A percentile compares a stretch with the other conserved stretches of the same genome.
These are phyloP conservation scores for Gonioctena quinquepunctata DNA, from an alignment of 1,140 invertebrate genomes.

Conservation along the genomic window DNA sequence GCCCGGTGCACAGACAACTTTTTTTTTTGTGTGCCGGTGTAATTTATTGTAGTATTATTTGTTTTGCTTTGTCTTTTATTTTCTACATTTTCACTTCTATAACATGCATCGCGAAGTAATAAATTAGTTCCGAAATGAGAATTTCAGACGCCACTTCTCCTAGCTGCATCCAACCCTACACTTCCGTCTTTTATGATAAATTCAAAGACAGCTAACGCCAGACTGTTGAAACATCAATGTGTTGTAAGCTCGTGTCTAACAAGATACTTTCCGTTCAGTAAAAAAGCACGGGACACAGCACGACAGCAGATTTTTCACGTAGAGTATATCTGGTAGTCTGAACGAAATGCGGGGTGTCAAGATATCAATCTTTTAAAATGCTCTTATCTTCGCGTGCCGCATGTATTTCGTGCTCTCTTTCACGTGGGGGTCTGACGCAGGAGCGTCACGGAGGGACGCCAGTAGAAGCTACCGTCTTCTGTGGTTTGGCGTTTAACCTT, in stretches of 20 bases:
- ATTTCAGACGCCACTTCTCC: not conserved
- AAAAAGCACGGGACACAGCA: not conserved
- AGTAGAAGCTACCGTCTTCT: not conserved
- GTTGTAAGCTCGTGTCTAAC: not conserved
- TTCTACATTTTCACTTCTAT: too few relatives aligned
- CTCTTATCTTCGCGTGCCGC: slow-evolving; percentile 7
- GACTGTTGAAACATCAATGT: not conserved
- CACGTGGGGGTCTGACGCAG: not conserved
- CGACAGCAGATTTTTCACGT: not conserved
- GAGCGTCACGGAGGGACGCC: not conserved
- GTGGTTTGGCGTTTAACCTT: too few relatives aligned
- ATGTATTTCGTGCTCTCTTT: slow-evolving; percentile 3
- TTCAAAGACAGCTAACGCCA: not conserved
- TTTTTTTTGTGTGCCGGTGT: too few relatives aligned
- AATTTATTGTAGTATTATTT: too few relatives aligned
- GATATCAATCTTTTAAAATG: slow-evolving; percentile 7
- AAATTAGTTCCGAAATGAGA: too few relatives aligned
- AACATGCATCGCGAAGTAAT: too few relatives aligned
- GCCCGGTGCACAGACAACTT: too few relatives aligned
- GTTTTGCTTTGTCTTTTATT: too few relatives aligned
- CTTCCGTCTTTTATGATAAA: not conserved
- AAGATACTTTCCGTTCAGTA: not conserved
- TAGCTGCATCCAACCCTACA: not conserved
- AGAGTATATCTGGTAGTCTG: not conserved
- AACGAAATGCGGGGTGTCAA: slow-evolving; percentile 3